phyloP scores from a whole-genome alignment of 2,113 vertebrate genomes.

The Seriola rivoliana region DNA sequence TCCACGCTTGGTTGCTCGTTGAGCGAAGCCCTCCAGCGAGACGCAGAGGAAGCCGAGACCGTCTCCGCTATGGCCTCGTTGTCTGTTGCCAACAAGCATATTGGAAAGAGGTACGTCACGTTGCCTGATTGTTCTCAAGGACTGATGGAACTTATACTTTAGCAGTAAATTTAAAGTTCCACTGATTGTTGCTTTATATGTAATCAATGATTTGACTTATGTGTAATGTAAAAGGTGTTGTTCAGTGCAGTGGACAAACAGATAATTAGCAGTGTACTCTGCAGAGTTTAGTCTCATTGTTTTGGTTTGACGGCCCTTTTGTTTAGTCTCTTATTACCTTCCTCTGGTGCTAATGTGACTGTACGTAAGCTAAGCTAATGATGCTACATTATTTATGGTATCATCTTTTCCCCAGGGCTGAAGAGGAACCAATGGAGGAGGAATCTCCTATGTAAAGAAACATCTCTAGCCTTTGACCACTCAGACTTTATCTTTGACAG shows the following conservation, averaged over 20 bases:
- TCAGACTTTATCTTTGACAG: slow-evolving; percentile 81
- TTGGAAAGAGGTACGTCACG: slow-evolving; percentile 88
- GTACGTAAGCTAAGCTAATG: not conserved
- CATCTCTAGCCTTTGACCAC: slow-evolving; percentile 75
- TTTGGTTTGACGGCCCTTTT: not conserved
- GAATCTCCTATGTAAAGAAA: slow-evolving; percentile 92
- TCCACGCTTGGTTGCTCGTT: slow-evolving; percentile 90
- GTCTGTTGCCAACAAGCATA: slow-evolving; percentile 92
- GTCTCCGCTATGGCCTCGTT: slow-evolving; percentile 98
- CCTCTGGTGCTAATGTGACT: not conserved
- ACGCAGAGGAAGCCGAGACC: slow-evolving; percentile 94
- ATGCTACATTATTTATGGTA: not conserved
- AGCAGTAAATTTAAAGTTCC: not conserved
- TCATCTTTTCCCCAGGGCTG: slow-evolving; percentile 79
- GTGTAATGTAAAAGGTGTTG: not conserved
- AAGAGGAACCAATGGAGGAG: slow-evolving; percentile 98
- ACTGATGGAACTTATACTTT: not conserved
- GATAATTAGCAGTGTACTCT: too few species aligned
- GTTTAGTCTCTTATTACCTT: not conserved
- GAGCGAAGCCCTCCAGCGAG: slow-evolving; percentile 91
- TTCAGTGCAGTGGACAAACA: not conserved
- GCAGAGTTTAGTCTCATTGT: not conserved
- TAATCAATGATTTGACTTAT: not conserved
- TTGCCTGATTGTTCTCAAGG: not conserved
- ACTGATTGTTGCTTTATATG: not conserved